Base-by-base conservation (phyloP, 2,888 invertebrate genomes). In the Drosophila vallismaia region DNA sequence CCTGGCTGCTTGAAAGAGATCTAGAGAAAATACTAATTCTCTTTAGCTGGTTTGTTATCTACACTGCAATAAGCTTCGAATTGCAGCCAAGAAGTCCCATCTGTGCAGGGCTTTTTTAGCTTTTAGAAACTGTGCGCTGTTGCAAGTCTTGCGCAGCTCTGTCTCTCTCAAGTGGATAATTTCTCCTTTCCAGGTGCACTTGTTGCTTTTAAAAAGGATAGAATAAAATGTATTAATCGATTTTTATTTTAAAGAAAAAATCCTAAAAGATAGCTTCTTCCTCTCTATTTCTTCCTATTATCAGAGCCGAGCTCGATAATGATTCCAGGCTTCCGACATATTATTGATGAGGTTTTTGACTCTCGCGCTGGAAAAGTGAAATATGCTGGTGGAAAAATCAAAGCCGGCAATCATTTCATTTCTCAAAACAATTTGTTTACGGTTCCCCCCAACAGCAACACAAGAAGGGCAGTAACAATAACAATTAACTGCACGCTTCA, bases 401-500 rank as follows among this genome's bases (percentile, higher is more conserved):
- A 79, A 79, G 69, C 50, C 84, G 57, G 69, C 57, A 67, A 76
- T 64, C 60, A 52, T 40, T 33, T 40, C 54, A 38, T 12, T n/a
- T 24, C 70, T 54, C 48, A 63, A 64, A 68, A 71, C 82, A 82
- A 80, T 77, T 86, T 70, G 85, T 70, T 80, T 86, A 84, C 71
- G 40, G 24, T 56, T 59, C 28, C 42, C 54, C 51, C 52, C 9
- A 75, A 52, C 57, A 74, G 33, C 40, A 63, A 38, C 48, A 58
- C 31, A 44, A 26, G 33, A 52, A 50, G 48, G 80, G 64, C 63
- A 46, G 46, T 14, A 64, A 78, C 77, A 75, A 76, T 67, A 83
- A 63, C 85, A 78, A 80, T 87, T 78, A 78, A 85, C 76, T 85
- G 83, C 72, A 87, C 80, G 88, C 71, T 88, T 79, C 86, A 86